Evolutionary conservation across 2,888 invertebrate genomes (phyloP), one percentile per base, ranked within the genome.

Genomic region (Drosophila lutescens): DNA sequence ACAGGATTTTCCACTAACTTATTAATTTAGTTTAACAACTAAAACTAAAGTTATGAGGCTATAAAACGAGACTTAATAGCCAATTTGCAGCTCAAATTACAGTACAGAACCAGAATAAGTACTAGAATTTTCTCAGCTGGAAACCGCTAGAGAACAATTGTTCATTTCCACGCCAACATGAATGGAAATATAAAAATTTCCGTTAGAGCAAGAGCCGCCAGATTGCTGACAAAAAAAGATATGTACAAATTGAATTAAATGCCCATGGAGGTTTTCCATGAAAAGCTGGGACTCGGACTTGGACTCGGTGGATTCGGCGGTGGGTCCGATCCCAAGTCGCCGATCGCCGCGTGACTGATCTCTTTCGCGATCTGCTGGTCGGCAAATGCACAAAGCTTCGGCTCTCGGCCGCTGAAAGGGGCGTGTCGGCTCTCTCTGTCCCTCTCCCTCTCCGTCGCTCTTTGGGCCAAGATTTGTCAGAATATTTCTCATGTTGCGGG

Each of bases 401-500:
- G 58, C 58, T 63, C 23, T 62, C 34, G 13, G 44, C 43, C 46
- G 56, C 50, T 20, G 65, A 55, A 49, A 63, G 63, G 65, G 74
- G 74, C 66, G 71, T 50, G 65, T 59, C 20, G 20, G 20, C 20
- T 20, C 20, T 41, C 6, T 20, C 58, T 40, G 72, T 76, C 6
- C 30, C 58, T 40, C 75, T 76, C 74, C 79, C 83, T 82, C 79
- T 62, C 51, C 74, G 55, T 66, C 61, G 59, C 59, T 59, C 66
- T 41, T 47, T 46, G 56, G 66, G 69, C 69, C 63, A 46, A 58
- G 74, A 55, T 75, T 76, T 65, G 65, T 79, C 79, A 89, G 90
- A 89, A 89, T 89, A 82, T 89, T 84, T 86, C 78, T 80, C 83
- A 70, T 76, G 72, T 72, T 74, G 67, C 47, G 61, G 57, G 92